Evolutionary conservation across 2,888 invertebrate genomes (phyloP).

Genomic region (Andrena minutula): DNA sequence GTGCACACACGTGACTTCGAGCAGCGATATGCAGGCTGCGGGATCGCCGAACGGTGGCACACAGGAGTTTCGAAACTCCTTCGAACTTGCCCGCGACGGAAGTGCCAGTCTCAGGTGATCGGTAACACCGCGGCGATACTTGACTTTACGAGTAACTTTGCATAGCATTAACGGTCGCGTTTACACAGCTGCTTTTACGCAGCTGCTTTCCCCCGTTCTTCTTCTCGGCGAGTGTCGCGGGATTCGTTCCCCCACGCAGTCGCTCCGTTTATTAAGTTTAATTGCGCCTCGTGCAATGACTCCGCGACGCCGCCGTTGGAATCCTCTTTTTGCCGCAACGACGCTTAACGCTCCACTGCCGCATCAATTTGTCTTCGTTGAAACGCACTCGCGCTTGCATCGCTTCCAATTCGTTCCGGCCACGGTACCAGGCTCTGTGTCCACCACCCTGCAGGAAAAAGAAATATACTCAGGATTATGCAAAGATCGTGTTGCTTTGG

Average conservation of each 20-base stretch:
- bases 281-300: slow-evolving; percentile 42
- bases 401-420: background rate
- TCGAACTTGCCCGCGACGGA: slow-evolving; percentile 64
- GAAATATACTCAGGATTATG: background rate
- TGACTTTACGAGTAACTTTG: slow-evolving; percentile 50
- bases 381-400: background rate
- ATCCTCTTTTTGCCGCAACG: background rate
- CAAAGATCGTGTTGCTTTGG: too few species aligned
- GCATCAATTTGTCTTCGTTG: slow-evolving; percentile 16
- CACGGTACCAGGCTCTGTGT: background rate
- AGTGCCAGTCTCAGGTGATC: slow-evolving; percentile 66
- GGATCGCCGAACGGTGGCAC: slow-evolving; percentile 19
- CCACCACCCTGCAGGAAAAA: background rate
- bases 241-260: background rate
- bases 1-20: slow-evolving; percentile 10
- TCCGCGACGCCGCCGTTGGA: slow-evolving; percentile 14
- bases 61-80: slow-evolving; percentile 65
- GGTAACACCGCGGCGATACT: slow-evolving; percentile 59
- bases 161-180: slow-evolving; percentile 50
- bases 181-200: slow-evolving; percentile 41
- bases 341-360: background rate
- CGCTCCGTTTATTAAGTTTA: slow-evolving; percentile 51
- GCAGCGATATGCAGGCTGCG: background rate
- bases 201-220: background rate
- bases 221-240: background rate